Conservation (phyloP, 1,140 invertebrate genomes). For the Drosophila obscura region DNA sequence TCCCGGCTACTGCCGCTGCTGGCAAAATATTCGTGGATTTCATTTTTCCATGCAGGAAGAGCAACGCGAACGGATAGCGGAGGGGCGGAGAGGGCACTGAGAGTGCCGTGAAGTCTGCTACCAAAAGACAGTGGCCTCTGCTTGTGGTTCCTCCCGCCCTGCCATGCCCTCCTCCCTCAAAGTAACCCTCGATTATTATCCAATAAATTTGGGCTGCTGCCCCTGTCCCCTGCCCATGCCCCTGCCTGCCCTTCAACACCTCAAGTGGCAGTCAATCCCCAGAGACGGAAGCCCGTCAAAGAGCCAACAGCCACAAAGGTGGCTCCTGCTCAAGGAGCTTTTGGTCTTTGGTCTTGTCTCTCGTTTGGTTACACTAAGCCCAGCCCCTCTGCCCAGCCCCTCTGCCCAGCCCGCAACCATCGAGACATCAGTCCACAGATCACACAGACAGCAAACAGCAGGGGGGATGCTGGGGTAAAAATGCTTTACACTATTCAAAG, state of each 20-base stretch:
- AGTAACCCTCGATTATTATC: not conserved
- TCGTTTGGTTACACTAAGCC: too few relatives aligned
- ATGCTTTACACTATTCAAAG: constrained; percentile 59
- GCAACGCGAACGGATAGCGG: not conserved
- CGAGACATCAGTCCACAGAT: not conserved
- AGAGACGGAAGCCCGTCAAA: too few relatives aligned
- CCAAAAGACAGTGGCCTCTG: not conserved
- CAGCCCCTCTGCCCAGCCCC: too few relatives aligned
- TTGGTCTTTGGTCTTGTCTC: too few relatives aligned
- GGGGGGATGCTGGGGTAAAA: constrained; percentile 11
- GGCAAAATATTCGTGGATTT: constrained; percentile 59
- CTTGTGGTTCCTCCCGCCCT: too few relatives aligned
- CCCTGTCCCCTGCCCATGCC: too few relatives aligned
- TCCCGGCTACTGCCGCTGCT: too few relatives aligned
- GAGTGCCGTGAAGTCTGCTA: not conserved
- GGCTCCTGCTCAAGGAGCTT: too few relatives aligned
- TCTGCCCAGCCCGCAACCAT: too few relatives aligned
- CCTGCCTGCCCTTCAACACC: not conserved
- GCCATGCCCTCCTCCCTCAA: too few relatives aligned
- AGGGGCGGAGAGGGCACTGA: not conserved
- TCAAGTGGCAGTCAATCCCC: constrained; percentile 1
- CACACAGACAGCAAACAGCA: constrained; percentile 7
- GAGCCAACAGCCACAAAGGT: too few relatives aligned
- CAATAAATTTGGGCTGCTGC: not conserved
- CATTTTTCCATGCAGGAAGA: constrained; percentile 26